Base-by-base conservation (phyloP, 2,888 invertebrate genomes). In the Zygaena filipendulae region DNA sequence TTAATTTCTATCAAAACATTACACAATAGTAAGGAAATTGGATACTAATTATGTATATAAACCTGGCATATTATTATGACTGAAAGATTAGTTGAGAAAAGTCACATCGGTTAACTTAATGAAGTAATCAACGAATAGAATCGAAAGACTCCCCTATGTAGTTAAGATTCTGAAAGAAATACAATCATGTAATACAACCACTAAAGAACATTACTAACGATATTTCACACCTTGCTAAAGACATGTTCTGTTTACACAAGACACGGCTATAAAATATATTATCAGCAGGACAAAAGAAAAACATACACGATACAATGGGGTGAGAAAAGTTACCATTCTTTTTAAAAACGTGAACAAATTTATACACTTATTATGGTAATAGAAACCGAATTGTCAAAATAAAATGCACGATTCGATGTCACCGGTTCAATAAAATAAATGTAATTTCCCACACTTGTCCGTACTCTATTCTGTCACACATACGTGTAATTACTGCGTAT, bases 191-290 rank as follows among this genome's bases (percentile, higher is more conserved):
- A 36, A 38, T 59, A 64, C 61, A 62, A 54, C 63, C 70, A 58
- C 77, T 77, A 79, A 77, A 72, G 68, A n/a, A n/a, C n/a, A n/a
- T n/a, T n/a, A n/a, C n/a, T n/a, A n/a, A 68, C 68, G 70, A 71
- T 67, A 72, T 67, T 74, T 74, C 67, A 72, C 74, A 70, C 69
- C 66, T 66, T 63, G 61, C 43, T 50, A 39, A 32, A 38, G 43
- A 43, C 53, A 52, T 56, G 61, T 59, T 56, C 55, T 80, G 79
- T 77, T 79, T 79, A 77, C 74, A 70, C 77, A 74, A 75, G 74
- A 61, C 61, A 66, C 47, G 64, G 62, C 59, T 43, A 61, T 79
- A 74, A 79, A 79, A 74, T 63, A 63, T 59, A 69, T 71, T 68
- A 64, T n/a, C n/a, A n/a, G 43, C 43, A 16, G 45, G 60, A 77